Percentiles rank a stretch among this genome's conserved stretches.
phyloP scores from a whole-genome alignment of 2,797 vertebrate species.

The Pygocentrus nattereri region DNA sequence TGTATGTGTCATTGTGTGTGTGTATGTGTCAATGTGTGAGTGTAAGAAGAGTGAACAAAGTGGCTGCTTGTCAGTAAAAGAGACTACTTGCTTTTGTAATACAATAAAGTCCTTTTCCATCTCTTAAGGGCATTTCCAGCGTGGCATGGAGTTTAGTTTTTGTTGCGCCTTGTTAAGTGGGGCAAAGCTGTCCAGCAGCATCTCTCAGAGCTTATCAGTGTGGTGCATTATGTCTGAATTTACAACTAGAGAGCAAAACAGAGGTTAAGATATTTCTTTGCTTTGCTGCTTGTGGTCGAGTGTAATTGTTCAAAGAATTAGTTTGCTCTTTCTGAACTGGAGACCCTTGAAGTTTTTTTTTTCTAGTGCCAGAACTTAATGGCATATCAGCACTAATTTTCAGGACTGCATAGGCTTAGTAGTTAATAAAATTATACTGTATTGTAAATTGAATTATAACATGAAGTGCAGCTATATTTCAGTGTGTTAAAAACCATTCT shows the following conservation, averaged over 20 bases:
- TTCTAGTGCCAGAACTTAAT: background rate
- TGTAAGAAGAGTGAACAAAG: background rate
- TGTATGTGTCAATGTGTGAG: constrained; percentile 15
- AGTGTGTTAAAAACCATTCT: no score
- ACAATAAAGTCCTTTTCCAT: background rate
- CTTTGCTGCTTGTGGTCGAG: background rate
- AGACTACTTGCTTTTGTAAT: background rate
- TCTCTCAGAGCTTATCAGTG: constrained; percentile 4
- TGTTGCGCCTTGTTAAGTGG: background rate
- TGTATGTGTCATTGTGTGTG: background rate
- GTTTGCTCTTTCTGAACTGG: background rate
- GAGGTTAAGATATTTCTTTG: background rate
- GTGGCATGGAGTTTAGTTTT: background rate
- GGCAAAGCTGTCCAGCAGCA: background rate
- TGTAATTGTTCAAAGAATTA: background rate
- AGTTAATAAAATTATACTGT: no score
- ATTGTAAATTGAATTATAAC: no score
- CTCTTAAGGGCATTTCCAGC: background rate
- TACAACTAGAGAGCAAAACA: background rate
- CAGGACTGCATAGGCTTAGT: no score
- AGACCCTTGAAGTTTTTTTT: background rate
- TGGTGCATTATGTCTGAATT: background rate
- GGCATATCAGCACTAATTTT: no score
- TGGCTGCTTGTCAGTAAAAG: background rate
- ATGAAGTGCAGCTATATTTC: no score